Conservation (phyloP, 2,797 vertebrate genomes). For the Carapus acus region DNA sequence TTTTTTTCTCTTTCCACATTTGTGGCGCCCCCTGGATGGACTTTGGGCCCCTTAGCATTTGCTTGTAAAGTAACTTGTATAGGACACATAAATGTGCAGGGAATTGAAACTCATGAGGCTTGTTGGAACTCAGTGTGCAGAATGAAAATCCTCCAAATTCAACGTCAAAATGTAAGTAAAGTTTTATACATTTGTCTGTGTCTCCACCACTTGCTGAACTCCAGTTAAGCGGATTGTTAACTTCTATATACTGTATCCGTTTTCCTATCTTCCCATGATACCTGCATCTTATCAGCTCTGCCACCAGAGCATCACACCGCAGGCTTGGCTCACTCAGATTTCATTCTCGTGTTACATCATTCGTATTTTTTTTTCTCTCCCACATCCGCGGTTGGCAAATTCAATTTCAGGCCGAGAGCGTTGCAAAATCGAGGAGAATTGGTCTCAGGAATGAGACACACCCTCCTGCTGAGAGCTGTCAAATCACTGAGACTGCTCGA, state of each 20-base stretch:
- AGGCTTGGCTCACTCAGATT: constrained; percentile 30
- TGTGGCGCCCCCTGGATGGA: too few species aligned
- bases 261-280: constrained; percentile 35
- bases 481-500: constrained; percentile 65
- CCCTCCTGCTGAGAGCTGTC: constrained; percentile 63
- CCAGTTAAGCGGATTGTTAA: too few species aligned
- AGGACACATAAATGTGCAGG: too few species aligned
- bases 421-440: constrained; percentile 53
- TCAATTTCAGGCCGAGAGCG: constrained; percentile 54
- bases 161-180: constrained; percentile 8
- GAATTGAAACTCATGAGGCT: too few species aligned
- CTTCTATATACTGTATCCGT: too few species aligned
- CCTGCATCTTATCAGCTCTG: constrained; percentile 56
- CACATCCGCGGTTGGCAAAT: constrained; percentile 53
- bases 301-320: constrained; percentile 46
- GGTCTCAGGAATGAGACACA: constrained; percentile 51
- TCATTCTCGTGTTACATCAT: constrained; percentile 60
- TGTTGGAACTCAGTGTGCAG: too few species aligned
- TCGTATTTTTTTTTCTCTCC: constrained; percentile 61
- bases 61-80: too few species aligned
- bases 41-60: too few species aligned
- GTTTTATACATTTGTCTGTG: constrained; percentile 16
- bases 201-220: constrained; percentile 9
- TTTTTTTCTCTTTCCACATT: too few species aligned
- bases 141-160: constrained; percentile 22